A percentile compares a stretch with the other conserved stretches of the same genome.
These are phyloP conservation scores for Cryptoblepharus egeriae DNA, from an alignment of 2,797 vertebrate species.

Conservation along the genomic window DNA sequence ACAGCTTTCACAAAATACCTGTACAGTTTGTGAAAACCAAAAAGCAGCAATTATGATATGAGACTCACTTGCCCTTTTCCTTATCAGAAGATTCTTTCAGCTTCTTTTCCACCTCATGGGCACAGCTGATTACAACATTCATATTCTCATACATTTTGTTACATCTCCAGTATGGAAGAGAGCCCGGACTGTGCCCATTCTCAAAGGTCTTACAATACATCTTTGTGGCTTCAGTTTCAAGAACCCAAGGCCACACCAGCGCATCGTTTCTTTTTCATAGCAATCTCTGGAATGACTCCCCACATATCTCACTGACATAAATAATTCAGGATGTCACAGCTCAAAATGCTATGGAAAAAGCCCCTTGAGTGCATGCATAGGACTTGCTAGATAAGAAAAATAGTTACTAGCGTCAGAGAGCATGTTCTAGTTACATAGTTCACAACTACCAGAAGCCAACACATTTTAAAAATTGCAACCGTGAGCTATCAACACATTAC, in stretches of 20 bases:
- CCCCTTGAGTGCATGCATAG: not conserved
- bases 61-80: conserved; percentile 2
- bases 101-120: not conserved
- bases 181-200: not conserved
- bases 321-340: not conserved
- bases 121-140: conserved; percentile 7
- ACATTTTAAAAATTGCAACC: not conserved
- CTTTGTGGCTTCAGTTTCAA: not conserved
- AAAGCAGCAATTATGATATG: not conserved
- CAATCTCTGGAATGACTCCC: not conserved
- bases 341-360: not conserved
- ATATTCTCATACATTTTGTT: not conserved
- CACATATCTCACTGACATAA: not conserved
- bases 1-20: conserved; percentile 2
- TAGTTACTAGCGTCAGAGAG: not conserved
- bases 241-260: not conserved
- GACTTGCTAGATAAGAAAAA: not conserved
- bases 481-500: not conserved
- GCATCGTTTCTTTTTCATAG: not conserved
- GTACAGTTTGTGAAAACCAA: not conserved
- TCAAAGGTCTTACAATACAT: not conserved
- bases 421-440: not conserved
- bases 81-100: conserved; percentile 22
- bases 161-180: not conserved
- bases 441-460: not conserved